phyloP scores from a whole-genome alignment of 1,140 invertebrate species.

The Aphelenchoides avenae region DNA sequence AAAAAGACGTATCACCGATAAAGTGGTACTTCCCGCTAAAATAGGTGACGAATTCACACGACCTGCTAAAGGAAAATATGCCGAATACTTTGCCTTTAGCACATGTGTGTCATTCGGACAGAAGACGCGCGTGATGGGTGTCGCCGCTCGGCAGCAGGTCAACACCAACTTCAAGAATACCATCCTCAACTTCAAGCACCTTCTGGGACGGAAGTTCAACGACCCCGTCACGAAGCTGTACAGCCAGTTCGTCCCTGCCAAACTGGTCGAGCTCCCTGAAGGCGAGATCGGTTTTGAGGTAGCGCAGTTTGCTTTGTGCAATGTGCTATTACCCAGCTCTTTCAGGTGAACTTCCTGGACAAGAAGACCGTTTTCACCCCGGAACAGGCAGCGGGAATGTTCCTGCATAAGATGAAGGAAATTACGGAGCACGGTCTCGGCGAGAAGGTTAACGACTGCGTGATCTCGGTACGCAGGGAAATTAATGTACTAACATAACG shows the following conservation, averaged over 20 bases:
- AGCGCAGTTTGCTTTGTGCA: conserved; percentile 9
- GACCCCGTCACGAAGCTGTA: conserved; percentile 69
- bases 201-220: conserved; percentile 69
- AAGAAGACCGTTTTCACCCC: conserved; percentile 82
- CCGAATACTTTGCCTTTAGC: too few relatives aligned
- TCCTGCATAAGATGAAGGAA: conserved; percentile 92
- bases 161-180: conserved; percentile 96
- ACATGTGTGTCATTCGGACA: conserved; percentile 89
- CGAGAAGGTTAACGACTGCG: conserved; percentile 82
- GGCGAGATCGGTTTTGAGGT: conserved; percentile 48
- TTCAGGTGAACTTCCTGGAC: conserved; percentile 76
- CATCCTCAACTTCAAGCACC: conserved; percentile 82
- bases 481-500: not conserved
- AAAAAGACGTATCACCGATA: too few relatives aligned
- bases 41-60: too few relatives aligned
- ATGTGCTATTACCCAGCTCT: conserved; percentile 12
- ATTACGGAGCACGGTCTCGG: conserved; percentile 75
- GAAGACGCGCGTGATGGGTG: conserved; percentile 84
- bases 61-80: too few relatives aligned
- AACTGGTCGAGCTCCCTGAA: conserved; percentile 31
- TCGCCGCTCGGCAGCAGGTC: conserved; percentile 91
- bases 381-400: conserved; percentile 90
- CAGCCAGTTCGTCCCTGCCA: conserved; percentile 41
- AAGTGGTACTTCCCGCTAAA: too few relatives aligned
- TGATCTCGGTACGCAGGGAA: conserved; percentile 73